Evolutionary conservation across 64 coral and sea anemone genomes (phyloP).

Genomic region (Porites lutea): DNA sequence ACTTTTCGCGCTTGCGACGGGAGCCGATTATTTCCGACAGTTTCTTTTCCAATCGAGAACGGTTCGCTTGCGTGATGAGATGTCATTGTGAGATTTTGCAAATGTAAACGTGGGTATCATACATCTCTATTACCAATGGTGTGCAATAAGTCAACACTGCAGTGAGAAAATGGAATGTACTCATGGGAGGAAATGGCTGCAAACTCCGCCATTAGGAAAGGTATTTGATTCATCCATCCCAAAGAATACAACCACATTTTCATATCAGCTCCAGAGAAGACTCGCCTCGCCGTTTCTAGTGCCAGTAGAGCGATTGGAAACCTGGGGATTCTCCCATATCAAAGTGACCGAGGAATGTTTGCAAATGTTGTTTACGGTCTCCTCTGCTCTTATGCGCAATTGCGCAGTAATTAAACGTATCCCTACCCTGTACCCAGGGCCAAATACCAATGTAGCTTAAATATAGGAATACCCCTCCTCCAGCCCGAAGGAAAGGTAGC

Average conservation of each 20-base stretch:
- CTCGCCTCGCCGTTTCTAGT: no score
- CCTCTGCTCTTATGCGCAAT: no score
- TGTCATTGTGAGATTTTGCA: neutral
- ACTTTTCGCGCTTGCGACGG: neutral
- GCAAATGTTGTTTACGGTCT: no score
- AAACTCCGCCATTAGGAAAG: neutral
- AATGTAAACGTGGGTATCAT: neutral
- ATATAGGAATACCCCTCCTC: no score
- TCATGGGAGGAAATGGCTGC: neutral
- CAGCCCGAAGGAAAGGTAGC: no score
- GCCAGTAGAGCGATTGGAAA: no score
- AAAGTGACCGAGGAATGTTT: no score
- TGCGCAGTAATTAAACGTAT: no score
- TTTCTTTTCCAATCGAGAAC: neutral
- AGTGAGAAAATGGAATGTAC: neutral
- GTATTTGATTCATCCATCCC: neutral
- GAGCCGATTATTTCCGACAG: neutral
- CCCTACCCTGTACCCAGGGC: no score
- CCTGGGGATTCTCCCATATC: no score
- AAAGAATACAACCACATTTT: neutral
- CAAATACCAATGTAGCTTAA: no score
- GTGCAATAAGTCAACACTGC: constrained; percentile 2
- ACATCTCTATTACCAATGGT: neutral
- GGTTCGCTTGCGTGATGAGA: neutral
- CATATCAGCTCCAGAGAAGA: no score